Evolutionary conservation across 1,140 invertebrate species (phyloP).

Genomic region (Semibalanus balanoides): DNA sequence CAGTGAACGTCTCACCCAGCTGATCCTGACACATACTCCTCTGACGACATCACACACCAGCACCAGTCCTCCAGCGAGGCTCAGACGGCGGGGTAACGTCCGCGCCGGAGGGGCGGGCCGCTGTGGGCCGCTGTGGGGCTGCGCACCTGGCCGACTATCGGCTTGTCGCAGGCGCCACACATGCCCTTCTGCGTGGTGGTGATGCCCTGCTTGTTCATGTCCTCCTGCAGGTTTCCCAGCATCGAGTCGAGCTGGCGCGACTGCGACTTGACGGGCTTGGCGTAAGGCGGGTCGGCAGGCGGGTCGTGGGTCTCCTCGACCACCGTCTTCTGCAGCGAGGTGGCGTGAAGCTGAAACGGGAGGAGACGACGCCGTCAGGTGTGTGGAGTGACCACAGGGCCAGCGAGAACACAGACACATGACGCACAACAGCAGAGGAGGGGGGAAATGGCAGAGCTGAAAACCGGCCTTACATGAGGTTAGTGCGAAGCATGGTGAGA

Average conservation of each 20-base stretch:
- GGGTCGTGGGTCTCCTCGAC: constrained; percentile 22
- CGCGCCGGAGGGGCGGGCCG: no score
- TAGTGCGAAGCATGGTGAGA: background rate
- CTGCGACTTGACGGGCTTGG: constrained; percentile 47
- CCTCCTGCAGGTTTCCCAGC: constrained; percentile 73
- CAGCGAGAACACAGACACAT: no score
- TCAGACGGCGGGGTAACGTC: no score
- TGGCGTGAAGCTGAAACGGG: constrained; percentile 38
- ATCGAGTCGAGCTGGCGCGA: constrained; percentile 72
- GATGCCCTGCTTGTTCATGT: constrained; percentile 93
- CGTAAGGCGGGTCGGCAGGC: constrained; percentile 51
- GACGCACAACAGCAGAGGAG: background rate
- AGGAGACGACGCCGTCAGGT: background rate
- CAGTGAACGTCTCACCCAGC: no score
- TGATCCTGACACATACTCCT: no score
- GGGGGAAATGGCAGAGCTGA: background rate
- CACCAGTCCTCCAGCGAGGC: no score
- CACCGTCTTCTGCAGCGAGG: constrained; percentile 35
- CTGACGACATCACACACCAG: no score
- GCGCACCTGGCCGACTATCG: constrained; percentile 85
- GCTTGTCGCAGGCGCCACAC: constrained; percentile 94
- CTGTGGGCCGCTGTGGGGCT: background rate
- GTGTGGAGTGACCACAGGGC: no score
- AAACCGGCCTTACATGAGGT: background rate
- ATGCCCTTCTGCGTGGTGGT: constrained; percentile 95